Conservation (phyloP, 92 coral and sea anemone species). For the Parazoanthus swiftii region DNA sequence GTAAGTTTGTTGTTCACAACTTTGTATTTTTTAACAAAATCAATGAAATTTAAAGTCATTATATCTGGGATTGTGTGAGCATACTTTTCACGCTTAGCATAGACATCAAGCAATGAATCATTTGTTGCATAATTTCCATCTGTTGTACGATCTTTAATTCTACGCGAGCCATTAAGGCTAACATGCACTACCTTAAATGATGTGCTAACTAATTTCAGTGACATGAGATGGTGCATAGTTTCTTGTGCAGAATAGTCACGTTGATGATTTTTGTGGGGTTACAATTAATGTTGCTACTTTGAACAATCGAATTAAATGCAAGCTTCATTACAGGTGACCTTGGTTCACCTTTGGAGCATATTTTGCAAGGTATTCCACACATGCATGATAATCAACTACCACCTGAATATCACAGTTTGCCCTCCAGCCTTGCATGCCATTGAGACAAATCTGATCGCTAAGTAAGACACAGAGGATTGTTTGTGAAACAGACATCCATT, state of each 20-base stretch:
- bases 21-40: slow-evolving; percentile 50
- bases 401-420: no score
- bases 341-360: no score
- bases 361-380: no score
- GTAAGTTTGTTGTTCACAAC: slow-evolving; percentile 53
- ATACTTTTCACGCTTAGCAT: slow-evolving; percentile 46
- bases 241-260: slow-evolving; percentile 60
- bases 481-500: no score
- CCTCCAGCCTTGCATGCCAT: no score
- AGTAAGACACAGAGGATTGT: no score
- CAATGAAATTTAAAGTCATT: slow-evolving; percentile 48
- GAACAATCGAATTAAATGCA: background rate
- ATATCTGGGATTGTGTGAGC: slow-evolving; percentile 41
- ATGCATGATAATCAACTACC: no score
- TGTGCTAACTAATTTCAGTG: slow-evolving; percentile 52
- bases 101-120: slow-evolving; percentile 50
- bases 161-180: slow-evolving; percentile 58
- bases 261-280: slow-evolving; percentile 31
- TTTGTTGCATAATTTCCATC: slow-evolving; percentile 49
- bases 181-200: slow-evolving; percentile 54
- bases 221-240: slow-evolving; percentile 52
- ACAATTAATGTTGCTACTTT: background rate
- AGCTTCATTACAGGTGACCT: no score
- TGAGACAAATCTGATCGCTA: no score
- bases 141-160: slow-evolving; percentile 30